phyloP scores from a whole-genome alignment of 2,113 vertebrate species.

The Narcine bancroftii region DNA sequence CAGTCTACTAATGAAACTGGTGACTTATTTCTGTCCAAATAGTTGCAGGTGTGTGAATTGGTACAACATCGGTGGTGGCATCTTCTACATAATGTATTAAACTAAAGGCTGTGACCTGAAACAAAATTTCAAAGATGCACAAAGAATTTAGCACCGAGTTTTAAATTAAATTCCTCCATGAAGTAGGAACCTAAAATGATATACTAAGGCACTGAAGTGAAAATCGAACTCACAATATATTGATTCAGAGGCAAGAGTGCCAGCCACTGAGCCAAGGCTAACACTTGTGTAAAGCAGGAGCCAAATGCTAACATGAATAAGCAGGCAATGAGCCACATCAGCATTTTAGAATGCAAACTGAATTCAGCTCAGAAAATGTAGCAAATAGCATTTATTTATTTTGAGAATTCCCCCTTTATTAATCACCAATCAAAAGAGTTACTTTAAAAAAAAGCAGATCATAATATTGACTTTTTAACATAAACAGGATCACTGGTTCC shows the following conservation, averaged over 20 bases:
- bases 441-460: neutral
- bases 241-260: neutral
- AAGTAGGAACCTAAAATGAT: neutral
- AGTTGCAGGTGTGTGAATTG: neutral
- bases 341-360: neutral
- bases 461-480: neutral
- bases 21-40: neutral
- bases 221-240: neutral
- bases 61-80: neutral
- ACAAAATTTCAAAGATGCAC: too few relatives aligned
- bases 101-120: too few relatives aligned
- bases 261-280: neutral
- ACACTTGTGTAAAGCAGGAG: neutral
- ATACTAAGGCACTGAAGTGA: neutral
- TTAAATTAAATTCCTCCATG: neutral
- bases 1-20: neutral
- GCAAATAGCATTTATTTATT: neutral
- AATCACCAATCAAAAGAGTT: neutral
- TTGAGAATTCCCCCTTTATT: neutral
- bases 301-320: neutral
- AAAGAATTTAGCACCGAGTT: too few relatives aligned
- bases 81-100: neutral
- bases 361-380: neutral
- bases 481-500: neutral
- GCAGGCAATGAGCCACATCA: neutral